Percentiles rank a stretch among this genome's conserved stretches.
phyloP scores from a whole-genome alignment of 2,888 invertebrate species.

The Esperia sulphurella region DNA sequence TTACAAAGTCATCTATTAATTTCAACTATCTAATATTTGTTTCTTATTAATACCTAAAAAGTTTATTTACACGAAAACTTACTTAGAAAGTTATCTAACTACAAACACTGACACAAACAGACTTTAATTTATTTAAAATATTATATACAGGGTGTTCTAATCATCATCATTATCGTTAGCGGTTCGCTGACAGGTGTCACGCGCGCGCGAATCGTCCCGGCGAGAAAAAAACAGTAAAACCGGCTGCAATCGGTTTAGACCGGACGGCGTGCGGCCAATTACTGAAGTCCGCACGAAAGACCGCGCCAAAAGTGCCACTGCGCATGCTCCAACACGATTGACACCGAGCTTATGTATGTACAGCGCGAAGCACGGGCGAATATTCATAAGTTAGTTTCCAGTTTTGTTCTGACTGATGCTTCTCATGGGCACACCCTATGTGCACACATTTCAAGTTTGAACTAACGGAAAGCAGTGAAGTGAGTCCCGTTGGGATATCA shows the following conservation, averaged over 20 bases:
- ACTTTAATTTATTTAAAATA: constrained; percentile 8
- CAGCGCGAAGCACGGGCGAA: constrained; percentile 30
- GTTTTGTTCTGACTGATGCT: constrained; percentile 60
- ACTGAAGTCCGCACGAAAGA: constrained; percentile 58
- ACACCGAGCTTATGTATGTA: constrained; percentile 53
- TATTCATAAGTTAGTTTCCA: constrained; percentile 71
- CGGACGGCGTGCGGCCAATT: constrained; percentile 63
- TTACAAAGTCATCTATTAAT: constrained; percentile 1
- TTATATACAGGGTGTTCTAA: constrained; percentile 21
- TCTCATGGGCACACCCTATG: constrained; percentile 26
- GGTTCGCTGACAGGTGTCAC: constrained; percentile 28
- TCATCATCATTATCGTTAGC: constrained; percentile 24
- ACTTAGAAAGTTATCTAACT: constrained; percentile 9
- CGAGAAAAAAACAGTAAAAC: constrained; percentile 24
- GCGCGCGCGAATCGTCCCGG: constrained; percentile 24
- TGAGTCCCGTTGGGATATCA: background rate
- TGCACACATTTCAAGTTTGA: constrained; percentile 5
- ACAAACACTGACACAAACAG: constrained; percentile 14
- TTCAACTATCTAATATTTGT: constrained; percentile 2
- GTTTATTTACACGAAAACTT: constrained; percentile 5
- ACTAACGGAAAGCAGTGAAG: constrained; percentile 3
- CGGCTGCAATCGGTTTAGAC: constrained; percentile 29
- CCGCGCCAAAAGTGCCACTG: constrained; percentile 40
- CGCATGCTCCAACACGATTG: constrained; percentile 65
- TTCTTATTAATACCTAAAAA: background rate